Conservation (phyloP, 2,797 vertebrate species). For the Calcarius lapponicus region DNA sequence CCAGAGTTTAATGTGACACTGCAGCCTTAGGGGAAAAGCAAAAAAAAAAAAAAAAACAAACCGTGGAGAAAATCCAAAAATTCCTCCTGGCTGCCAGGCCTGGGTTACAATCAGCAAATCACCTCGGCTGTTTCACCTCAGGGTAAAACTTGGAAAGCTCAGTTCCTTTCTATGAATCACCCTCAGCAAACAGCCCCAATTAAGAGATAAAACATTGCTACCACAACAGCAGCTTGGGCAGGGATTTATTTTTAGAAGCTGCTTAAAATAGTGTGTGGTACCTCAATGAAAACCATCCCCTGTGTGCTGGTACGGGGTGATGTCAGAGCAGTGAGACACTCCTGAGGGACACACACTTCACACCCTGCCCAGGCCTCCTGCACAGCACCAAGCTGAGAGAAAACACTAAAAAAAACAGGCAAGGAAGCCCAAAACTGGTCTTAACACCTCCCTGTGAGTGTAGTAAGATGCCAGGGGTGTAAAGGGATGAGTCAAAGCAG, state of each 20-base stretch:
- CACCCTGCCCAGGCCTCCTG: neutral
- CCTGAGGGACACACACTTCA: neutral
- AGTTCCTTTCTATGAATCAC: constrained; percentile 48
- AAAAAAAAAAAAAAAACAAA: neutral
- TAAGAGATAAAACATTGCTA: neutral
- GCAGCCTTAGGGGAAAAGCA: neutral
- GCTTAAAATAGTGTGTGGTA: neutral
- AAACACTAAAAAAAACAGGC: neutral
- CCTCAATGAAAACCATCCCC: neutral
- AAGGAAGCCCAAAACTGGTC: neutral
- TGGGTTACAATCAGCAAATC: neutral
- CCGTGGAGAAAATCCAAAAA: neutral
- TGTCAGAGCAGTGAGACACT: neutral
- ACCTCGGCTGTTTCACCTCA: neutral
- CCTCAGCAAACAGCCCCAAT: neutral
- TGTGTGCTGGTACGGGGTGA: neutral
- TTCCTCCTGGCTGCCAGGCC: neutral
- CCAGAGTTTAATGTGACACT: neutral
- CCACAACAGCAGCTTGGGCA: neutral
- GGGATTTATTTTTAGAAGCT: constrained; percentile 43
- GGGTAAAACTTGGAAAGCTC: neutral
- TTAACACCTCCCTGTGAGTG: neutral
- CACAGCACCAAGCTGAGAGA: neutral
- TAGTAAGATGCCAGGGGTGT: neutral
- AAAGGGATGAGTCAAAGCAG: neutral